A percentile compares a stretch with the other conserved stretches of the same genome.
These are phyloP conservation scores for Gymnoscopelus braueri DNA, from an alignment of 2,797 vertebrate genomes.

Conservation along the genomic window DNA sequence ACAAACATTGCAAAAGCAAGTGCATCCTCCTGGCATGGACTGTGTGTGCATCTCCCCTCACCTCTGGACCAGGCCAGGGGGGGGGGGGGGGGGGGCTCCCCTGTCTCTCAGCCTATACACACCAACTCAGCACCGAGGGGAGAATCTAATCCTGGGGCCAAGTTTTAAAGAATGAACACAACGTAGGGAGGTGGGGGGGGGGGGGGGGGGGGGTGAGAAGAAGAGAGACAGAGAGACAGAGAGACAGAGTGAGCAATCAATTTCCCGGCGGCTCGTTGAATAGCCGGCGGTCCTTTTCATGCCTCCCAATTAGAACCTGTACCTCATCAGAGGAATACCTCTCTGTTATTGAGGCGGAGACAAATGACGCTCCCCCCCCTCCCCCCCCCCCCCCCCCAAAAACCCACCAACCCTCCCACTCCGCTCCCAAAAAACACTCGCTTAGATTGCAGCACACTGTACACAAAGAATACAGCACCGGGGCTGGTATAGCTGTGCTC, in stretches of 20 bases:
- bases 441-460: conserved; percentile 86
- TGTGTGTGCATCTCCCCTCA: not conserved
- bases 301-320: conserved; percentile 86
- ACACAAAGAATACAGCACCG: conserved; percentile 89
- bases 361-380: conserved; percentile 82
- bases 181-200: conserved; percentile 57
- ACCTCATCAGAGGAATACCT: conserved; percentile 86
- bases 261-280: conserved; percentile 83
- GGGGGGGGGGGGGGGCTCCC: too few relatives aligned
- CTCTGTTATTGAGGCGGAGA: conserved; percentile 82
- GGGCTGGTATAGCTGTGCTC: conserved; percentile 80
- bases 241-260: conserved; percentile 77
- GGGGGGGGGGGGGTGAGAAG: conserved; percentile 55
- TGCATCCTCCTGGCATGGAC: too few relatives aligned
- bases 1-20: not conserved
- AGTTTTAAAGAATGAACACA: conserved; percentile 74
- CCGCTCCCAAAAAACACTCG: conserved; percentile 60
- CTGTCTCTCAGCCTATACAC: conserved; percentile 32
- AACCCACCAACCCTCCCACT: conserved; percentile 59
- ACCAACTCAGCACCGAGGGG: conserved; percentile 8
- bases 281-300: conserved; percentile 79
- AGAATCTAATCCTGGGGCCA: conserved; percentile 61
- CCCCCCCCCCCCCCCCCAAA: conserved; percentile 68
- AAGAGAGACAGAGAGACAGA: conserved; percentile 31
- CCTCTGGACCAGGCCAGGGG: conserved; percentile 19